Conservation (phyloP, 2,113 vertebrate genomes). For the Puma concolor region DNA sequence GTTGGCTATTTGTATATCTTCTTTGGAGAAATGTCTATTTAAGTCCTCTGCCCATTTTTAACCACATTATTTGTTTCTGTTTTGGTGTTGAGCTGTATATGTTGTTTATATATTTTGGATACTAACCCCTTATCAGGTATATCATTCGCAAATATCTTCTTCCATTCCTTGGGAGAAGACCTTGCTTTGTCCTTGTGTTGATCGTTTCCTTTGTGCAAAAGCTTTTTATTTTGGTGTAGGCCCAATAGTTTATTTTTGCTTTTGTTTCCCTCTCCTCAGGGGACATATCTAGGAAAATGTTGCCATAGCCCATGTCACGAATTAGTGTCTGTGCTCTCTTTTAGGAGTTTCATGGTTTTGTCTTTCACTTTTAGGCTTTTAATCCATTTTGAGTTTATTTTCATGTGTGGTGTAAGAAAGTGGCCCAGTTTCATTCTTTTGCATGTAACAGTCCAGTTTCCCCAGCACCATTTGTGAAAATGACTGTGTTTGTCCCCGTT, state of each 20-base stretch:
- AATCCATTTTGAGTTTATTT: neutral
- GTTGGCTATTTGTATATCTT: neutral
- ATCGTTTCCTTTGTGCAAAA: neutral
- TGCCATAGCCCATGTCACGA: neutral
- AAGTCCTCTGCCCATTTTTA: neutral
- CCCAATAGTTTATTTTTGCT: neutral
- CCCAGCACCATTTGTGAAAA: neutral
- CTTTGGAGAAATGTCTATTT: neutral
- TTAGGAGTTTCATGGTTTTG: neutral
- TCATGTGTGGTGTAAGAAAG: too few relatives aligned
- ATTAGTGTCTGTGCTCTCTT: neutral
- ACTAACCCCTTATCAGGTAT: neutral
- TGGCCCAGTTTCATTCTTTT: neutral
- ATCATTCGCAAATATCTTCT: neutral
- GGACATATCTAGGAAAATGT: neutral
- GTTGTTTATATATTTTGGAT: neutral
- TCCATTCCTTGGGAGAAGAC: neutral
- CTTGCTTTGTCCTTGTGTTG: neutral
- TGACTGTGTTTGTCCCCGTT: neutral
- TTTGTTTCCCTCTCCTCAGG: neutral
- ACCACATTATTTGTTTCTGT: neutral
- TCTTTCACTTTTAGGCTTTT: neutral
- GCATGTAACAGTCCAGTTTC: neutral
- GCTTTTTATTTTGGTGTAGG: neutral
- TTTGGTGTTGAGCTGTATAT: neutral